These are phyloP conservation scores for Argyresthia goedartella DNA, from an alignment of 2,888 invertebrate species.

Conservation along the genomic window DNA sequence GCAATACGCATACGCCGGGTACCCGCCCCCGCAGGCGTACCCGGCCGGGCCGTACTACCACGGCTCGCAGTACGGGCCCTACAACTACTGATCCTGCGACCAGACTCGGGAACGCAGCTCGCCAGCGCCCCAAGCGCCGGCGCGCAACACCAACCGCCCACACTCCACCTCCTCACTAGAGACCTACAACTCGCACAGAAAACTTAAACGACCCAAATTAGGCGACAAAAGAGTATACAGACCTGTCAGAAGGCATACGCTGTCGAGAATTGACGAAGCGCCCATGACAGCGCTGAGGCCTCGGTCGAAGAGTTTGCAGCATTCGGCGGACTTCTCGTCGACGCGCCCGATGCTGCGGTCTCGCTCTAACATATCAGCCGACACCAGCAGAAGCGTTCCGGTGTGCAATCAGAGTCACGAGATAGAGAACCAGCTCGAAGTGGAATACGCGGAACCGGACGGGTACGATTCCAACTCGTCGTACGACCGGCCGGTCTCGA, in stretches of 20 bases:
- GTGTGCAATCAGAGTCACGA: slow-evolving; percentile 55
- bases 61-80: slow-evolving; percentile 93
- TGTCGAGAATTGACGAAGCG: slow-evolving; percentile 58
- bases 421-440: slow-evolving; percentile 33
- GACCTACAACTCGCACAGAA: slow-evolving; percentile 60
- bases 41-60: slow-evolving; percentile 88
- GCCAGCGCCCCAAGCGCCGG: slow-evolving; percentile 61
- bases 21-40: slow-evolving; percentile 86
- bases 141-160: slow-evolving; percentile 37
- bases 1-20: slow-evolving; percentile 91
- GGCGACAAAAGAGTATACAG: slow-evolving; percentile 51
- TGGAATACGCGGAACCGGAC: slow-evolving; percentile 53
- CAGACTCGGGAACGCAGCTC: slow-evolving; percentile 66
- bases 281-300: slow-evolving; percentile 28
- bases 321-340: slow-evolving; percentile 49
- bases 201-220: slow-evolving; percentile 37
- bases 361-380: slow-evolving; percentile 53
- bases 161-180: slow-evolving; percentile 24
- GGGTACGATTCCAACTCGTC: slow-evolving; percentile 38
- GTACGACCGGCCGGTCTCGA: slow-evolving; percentile 42
- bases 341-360: slow-evolving; percentile 46
- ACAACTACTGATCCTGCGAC: slow-evolving; percentile 84
- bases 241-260: slow-evolving; percentile 42
- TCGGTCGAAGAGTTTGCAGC: slow-evolving; percentile 42
- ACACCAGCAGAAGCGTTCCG: slow-evolving; percentile 59